Conservation (phyloP, 2,113 vertebrate species). For the Cercocebus atys region DNA sequence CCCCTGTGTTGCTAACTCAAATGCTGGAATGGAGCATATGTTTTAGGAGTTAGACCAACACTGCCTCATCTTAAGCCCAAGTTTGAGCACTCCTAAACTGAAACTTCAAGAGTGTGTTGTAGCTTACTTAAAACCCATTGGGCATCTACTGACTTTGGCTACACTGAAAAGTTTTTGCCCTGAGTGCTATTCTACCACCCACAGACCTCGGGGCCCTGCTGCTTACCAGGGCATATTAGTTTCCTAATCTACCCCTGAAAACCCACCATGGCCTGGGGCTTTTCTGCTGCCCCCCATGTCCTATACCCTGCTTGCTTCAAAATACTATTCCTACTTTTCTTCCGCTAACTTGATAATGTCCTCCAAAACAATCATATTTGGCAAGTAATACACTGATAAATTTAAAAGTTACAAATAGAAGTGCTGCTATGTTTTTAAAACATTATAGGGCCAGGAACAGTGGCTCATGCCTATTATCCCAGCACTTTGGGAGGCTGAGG, state of each 20-base stretch:
- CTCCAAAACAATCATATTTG: background rate
- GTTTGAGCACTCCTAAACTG: background rate
- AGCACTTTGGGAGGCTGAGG: background rate
- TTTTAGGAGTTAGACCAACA: background rate
- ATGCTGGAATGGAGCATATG: background rate
- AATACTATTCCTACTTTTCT: background rate
- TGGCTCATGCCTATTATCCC: background rate
- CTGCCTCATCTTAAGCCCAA: background rate
- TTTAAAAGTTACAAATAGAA: background rate
- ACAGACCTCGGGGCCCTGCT: fast-evolving
- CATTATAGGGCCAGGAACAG: background rate
- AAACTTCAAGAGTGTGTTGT: background rate
- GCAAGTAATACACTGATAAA: background rate
- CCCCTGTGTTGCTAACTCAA: background rate
- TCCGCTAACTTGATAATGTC: background rate
- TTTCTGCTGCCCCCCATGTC: background rate
- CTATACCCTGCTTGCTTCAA: background rate
- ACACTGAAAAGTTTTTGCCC: fast-evolving
- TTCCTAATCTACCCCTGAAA: background rate
- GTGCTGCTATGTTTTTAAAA: background rate
- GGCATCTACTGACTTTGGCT: too few species aligned
- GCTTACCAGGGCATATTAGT: too few species aligned
- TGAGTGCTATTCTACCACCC: too few species aligned
- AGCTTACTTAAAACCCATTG: background rate
- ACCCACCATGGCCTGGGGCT: background rate